Conservation (phyloP, 1,140 invertebrate genomes). For the Zaprionus tsacasi region DNA sequence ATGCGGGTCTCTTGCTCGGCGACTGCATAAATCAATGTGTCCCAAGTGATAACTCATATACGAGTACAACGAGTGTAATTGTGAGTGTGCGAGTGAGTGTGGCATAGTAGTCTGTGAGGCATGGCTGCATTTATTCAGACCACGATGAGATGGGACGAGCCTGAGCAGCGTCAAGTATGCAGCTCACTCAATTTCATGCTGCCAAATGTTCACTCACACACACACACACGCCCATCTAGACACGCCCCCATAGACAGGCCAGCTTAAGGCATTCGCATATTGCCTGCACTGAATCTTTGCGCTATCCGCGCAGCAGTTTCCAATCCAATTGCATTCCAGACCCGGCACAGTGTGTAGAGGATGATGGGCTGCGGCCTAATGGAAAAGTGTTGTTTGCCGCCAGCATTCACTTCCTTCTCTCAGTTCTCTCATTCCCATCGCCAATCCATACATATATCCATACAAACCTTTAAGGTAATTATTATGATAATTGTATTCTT, state of each 20-base stretch:
- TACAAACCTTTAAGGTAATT: not conserved
- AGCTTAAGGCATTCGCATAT: conserved; percentile 35
- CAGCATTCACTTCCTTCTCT: no score
- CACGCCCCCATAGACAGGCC: not conserved
- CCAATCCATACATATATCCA: no score
- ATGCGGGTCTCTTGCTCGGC: conserved; percentile 65
- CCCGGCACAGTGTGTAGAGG: not conserved
- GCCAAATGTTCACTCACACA: conserved; percentile 55
- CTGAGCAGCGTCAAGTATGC: conserved; percentile 29
- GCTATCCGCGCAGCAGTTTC: conserved; percentile 36
- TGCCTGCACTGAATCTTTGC: conserved; percentile 34
- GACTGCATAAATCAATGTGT: conserved; percentile 80
- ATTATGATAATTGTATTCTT: not conserved
- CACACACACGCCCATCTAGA: not conserved
- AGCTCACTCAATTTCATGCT: conserved; percentile 78
- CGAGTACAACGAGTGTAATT: conserved; percentile 3
- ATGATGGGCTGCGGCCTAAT: conserved; percentile 40
- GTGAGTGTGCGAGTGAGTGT: not conserved
- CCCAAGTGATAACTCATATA: conserved; percentile 73
- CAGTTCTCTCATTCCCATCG: not conserved
- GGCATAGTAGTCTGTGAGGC: not conserved
- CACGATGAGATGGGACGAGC: not conserved
- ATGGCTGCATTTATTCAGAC: conserved; percentile 37
- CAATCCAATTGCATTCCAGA: conserved; percentile 71
- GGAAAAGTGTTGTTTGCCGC: conserved; percentile 60